These are phyloP conservation scores for Hyles euphorbiae DNA, from an alignment of 1,140 invertebrate genomes.

Conservation along the genomic window DNA sequence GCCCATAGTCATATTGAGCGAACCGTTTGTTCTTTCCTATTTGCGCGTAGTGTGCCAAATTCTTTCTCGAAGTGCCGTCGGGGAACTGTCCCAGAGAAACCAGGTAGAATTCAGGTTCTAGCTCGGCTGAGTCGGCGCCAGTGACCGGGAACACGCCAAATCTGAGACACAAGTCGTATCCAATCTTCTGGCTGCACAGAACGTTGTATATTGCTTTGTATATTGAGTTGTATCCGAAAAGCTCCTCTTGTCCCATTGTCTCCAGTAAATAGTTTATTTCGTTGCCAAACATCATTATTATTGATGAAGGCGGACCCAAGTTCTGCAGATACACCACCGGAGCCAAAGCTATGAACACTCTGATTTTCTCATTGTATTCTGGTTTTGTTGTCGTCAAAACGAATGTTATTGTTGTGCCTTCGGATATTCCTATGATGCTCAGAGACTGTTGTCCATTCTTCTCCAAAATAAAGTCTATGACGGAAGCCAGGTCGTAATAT, in stretches of 20 bases:
- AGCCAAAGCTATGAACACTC: conserved; percentile 18
- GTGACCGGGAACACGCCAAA: conserved; percentile 6
- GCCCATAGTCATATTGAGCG: conserved; percentile 70
- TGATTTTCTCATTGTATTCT: conserved; percentile 68
- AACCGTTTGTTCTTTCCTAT: conserved; percentile 58
- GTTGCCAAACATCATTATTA: background rate
- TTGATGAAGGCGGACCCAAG: conserved; percentile 5
- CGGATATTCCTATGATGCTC: conserved; percentile 56
- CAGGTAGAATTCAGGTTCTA: conserved; percentile 17
- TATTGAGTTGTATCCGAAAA: conserved; percentile 6
- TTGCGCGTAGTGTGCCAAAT: conserved; percentile 78
- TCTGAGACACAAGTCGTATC: conserved; percentile 16
- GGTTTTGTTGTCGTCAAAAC: conserved; percentile 33
- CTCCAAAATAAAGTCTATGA: conserved; percentile 77
- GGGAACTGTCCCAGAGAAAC: conserved; percentile 17
- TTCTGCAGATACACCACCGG: conserved; percentile 18
- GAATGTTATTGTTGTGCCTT: conserved; percentile 68
- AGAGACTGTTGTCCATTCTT: conserved; percentile 61
- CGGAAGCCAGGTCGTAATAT: conserved; percentile 77
- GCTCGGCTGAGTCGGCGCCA: conserved; percentile 22
- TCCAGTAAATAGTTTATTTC: conserved; percentile 1
- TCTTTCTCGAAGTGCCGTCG: conserved; percentile 75
- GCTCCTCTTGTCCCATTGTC: background rate
- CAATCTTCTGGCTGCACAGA: conserved; percentile 2
- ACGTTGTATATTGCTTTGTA: conserved; percentile 3